Evolutionary conservation across 2,113 vertebrate genomes (phyloP).

Genomic region (Rhadina sibilatrix): DNA sequence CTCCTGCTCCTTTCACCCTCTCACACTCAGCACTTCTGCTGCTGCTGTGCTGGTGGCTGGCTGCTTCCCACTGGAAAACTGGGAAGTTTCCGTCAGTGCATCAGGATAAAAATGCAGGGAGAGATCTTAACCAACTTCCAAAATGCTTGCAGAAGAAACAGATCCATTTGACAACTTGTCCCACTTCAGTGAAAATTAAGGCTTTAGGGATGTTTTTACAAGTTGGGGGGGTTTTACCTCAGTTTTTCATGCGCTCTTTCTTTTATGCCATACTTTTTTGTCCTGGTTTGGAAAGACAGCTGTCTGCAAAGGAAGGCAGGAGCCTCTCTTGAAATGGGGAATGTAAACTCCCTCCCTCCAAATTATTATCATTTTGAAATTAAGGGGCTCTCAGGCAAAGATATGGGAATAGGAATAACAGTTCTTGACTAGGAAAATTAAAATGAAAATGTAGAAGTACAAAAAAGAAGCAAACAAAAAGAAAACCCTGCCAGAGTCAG

Average conservation of each 20-base stretch:
- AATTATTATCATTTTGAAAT: not conserved
- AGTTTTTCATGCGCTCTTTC: not conserved
- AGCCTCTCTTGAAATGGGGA: not conserved
- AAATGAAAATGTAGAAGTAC: not conserved
- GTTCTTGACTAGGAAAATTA: not conserved
- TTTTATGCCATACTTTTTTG: not conserved
- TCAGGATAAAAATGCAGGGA: not conserved
- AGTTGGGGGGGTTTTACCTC: accelerated
- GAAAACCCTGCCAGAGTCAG: not conserved
- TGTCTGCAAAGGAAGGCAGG: not conserved
- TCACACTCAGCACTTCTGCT: not conserved
- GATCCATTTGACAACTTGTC: not conserved
- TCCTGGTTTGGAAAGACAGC: not conserved
- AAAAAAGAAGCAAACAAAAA: not conserved
- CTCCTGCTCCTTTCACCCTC: not conserved
- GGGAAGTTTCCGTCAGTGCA: not conserved
- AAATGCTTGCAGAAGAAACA: not conserved
- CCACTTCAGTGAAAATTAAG: not conserved
- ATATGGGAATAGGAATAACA: not conserved
- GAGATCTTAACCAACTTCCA: not conserved
- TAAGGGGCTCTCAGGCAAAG: not conserved
- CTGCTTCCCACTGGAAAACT: not conserved
- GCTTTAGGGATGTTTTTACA: not conserved
- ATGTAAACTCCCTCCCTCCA: not conserved
- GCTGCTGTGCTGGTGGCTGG: not conserved